Percentiles rank a stretch among this genome's conserved stretches.
These are phyloP conservation scores for Aleiodes leptofemur DNA, from an alignment of 2,888 invertebrate genomes.

Conservation along the genomic window DNA sequence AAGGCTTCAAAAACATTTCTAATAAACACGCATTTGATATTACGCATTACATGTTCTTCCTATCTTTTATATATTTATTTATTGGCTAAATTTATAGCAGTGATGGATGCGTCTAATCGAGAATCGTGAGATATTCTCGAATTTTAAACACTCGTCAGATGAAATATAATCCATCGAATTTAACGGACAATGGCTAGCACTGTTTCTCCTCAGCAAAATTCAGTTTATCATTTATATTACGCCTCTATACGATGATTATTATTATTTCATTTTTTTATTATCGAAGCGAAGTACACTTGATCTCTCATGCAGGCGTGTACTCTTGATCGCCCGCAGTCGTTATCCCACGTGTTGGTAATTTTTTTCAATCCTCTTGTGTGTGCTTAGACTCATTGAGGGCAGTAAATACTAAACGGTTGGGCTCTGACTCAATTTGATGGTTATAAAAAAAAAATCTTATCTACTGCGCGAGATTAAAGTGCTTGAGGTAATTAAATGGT, in stretches of 20 bases:
- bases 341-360: constrained; percentile 34
- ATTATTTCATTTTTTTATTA: background rate
- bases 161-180: constrained; percentile 25
- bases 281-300: constrained; percentile 16
- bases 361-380: constrained; percentile 23
- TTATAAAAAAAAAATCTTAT: constrained; percentile 28
- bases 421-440: constrained; percentile 28
- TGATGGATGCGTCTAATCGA: constrained; percentile 13
- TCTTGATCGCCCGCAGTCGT: constrained; percentile 23
- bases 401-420: constrained; percentile 30
- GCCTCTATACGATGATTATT: constrained; percentile 13
- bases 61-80: background rate
- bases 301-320: constrained; percentile 10
- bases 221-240: constrained; percentile 25
- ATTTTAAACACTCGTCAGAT: background rate
- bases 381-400: constrained; percentile 29
- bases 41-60: no score
- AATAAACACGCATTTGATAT: no score
- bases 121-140: constrained; percentile 31
- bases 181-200: constrained; percentile 15
- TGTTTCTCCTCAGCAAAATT: constrained; percentile 30
- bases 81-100: constrained; percentile 6
- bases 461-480: constrained; percentile 19
- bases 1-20: no score
- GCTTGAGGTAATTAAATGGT: constrained; percentile 17